Percentiles rank a stretch among this genome's conserved stretches.
Conservation (phyloP, 2,113 vertebrate species). For the Connochaetes taurinus region DNA sequence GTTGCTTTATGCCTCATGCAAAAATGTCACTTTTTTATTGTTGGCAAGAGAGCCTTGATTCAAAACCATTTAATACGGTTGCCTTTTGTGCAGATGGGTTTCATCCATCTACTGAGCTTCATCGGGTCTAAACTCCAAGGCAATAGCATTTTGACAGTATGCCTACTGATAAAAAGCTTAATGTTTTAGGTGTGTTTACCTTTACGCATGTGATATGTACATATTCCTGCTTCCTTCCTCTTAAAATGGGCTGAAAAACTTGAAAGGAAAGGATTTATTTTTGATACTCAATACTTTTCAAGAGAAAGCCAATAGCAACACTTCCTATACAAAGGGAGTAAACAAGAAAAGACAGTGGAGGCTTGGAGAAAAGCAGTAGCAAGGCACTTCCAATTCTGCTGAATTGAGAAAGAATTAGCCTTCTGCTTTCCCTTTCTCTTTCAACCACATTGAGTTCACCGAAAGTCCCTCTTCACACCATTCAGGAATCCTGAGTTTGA, state of each 20-base stretch:
- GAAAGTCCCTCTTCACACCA: neutral
- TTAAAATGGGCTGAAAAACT: neutral
- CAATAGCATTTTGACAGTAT: neutral
- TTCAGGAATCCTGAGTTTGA: neutral
- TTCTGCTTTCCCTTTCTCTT: neutral
- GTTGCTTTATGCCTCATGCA: constrained; percentile 64
- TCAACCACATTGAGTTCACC: neutral
- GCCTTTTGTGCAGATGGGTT: constrained; percentile 54
- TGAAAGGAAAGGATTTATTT: neutral
- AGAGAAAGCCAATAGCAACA: neutral
- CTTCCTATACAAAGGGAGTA: neutral
- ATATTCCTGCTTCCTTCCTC: neutral
- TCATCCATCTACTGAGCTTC: neutral
- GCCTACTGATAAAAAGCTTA: neutral
- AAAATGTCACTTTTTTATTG: constrained; percentile 64
- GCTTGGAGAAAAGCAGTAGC: fast-evolving
- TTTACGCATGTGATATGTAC: neutral
- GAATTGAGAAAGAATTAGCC: neutral
- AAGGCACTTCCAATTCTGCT: neutral
- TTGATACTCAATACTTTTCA: neutral
- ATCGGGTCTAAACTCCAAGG: neutral
- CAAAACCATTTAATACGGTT: constrained; percentile 28
- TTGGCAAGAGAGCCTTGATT: constrained; percentile 49
- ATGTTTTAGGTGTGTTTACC: neutral
- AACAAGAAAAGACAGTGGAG: neutral